Conservation (phyloP, 92 coral and sea anemone genomes). For the Ricordea florida region DNA sequence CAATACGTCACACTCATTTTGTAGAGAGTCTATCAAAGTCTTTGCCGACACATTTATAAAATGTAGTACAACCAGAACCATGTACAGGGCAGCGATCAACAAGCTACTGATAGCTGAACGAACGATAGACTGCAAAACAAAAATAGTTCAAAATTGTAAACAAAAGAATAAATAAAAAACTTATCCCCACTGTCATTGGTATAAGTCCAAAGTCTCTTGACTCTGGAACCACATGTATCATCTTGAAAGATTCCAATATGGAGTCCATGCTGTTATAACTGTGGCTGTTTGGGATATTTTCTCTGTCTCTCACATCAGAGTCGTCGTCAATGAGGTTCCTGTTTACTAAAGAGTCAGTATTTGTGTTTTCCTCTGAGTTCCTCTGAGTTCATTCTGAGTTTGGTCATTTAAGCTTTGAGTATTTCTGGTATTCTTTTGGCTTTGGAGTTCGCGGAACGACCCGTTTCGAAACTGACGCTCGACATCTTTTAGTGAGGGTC, state of each 20-base stretch:
- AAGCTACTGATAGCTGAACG: no score
- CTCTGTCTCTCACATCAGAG: slow-evolving; percentile 24
- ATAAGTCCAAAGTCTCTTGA: slow-evolving; percentile 38
- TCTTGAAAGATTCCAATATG: slow-evolving; percentile 42
- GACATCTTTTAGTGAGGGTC: no score
- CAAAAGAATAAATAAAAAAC: slow-evolving; percentile 32
- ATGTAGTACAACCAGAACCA: no score
- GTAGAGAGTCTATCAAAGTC: no score
- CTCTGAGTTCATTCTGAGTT: slow-evolving; percentile 12
- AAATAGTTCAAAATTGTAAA: slow-evolving; percentile 32
- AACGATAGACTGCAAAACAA: no score
- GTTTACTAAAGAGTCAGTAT: slow-evolving; percentile 43
- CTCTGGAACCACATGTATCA: slow-evolving; percentile 26
- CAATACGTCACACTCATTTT: no score
- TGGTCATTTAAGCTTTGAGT: neutral
- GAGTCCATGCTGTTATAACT: slow-evolving; percentile 39
- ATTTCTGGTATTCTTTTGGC: slow-evolving; percentile 28
- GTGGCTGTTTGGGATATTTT: slow-evolving; percentile 51
- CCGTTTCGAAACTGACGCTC: slow-evolving; percentile 1
- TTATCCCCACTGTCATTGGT: slow-evolving; percentile 15
- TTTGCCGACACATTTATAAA: slow-evolving; percentile 15
- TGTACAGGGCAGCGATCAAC: no score
- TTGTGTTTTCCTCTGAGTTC: slow-evolving; percentile 35
- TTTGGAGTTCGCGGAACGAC: slow-evolving; percentile 27
- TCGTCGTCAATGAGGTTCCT: slow-evolving; percentile 39